Evolutionary conservation across 2,113 vertebrate species (phyloP).

Genomic region (Eupsittula cactorum): DNA sequence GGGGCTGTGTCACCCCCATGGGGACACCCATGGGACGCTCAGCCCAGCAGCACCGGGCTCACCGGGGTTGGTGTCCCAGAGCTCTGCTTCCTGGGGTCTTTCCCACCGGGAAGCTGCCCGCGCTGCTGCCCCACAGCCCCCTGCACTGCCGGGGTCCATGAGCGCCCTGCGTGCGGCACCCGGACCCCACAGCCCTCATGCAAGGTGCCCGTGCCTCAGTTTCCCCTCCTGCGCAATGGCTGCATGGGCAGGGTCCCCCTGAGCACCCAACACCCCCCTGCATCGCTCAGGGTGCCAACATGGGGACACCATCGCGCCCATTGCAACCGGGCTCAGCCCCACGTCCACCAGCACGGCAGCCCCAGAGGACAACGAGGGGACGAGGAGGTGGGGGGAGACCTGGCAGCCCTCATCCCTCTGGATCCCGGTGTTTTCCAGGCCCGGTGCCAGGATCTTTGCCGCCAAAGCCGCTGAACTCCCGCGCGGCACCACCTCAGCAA

Average conservation of each 20-base stretch:
- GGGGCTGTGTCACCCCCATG: neutral
- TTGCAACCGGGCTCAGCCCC: neutral
- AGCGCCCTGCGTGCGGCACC: neutral
- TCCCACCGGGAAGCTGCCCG: neutral
- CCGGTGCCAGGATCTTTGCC: neutral
- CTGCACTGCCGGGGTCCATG: accelerated
- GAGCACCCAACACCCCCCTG: accelerated
- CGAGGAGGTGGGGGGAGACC: too few species aligned
- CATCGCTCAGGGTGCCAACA: neutral
- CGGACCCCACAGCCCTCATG: accelerated
- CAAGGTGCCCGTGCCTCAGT: neutral
- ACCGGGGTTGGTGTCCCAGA: neutral
- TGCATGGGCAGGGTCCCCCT: accelerated
- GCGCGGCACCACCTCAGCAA: neutral
- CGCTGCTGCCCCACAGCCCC: too few species aligned
- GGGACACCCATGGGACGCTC: neutral
- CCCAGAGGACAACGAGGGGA: neutral
- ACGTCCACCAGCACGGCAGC: accelerated
- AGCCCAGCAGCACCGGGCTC: neutral
- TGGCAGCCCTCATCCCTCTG: neutral
- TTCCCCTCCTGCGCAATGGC: neutral
- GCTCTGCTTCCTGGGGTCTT: neutral
- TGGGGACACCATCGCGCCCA: neutral
- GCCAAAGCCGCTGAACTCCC: neutral
- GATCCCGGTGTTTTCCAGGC: accelerated